Evolutionary conservation across 2,797 vertebrate species (phyloP).

Genomic region (Xenentodon cancila): DNA sequence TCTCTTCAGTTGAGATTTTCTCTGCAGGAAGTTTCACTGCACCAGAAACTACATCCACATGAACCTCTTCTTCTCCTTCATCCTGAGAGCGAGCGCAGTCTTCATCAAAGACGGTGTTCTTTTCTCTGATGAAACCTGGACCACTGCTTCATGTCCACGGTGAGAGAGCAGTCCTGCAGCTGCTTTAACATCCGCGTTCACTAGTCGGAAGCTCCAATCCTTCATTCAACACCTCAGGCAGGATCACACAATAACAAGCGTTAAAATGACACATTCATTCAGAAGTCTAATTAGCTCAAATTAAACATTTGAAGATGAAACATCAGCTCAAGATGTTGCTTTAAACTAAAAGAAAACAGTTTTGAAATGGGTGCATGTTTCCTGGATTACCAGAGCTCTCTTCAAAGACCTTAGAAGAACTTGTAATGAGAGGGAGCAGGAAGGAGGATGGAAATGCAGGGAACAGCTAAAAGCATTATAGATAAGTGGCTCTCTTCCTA

Average conservation of each 20-base stretch:
- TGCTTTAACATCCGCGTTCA: background rate
- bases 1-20: background rate
- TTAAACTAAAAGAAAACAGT: background rate
- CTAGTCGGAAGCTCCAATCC: no score
- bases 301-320: background rate
- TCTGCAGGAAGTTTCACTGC: slow-evolving; percentile 90
- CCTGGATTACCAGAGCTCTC: slow-evolving; percentile 1
- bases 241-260: no score
- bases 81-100: slow-evolving; percentile 87
- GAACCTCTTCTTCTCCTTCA: slow-evolving; percentile 91
- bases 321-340: background rate
- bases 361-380: background rate
- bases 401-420: slow-evolving; percentile 3
- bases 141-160: slow-evolving; percentile 90
- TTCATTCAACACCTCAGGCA: no score
- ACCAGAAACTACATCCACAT: slow-evolving; percentile 93
- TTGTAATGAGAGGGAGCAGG: slow-evolving; percentile 3
- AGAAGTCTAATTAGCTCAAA: no score
- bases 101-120: slow-evolving; percentile 90
- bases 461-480: slow-evolving; percentile 8
- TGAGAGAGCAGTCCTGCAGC: slow-evolving; percentile 60
- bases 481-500: slow-evolving; percentile 12
- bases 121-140: slow-evolving; percentile 87
- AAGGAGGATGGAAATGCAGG: background rate
- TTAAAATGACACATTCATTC: no score